These are phyloP conservation scores for Dicaeum eximium DNA, from an alignment of 2,113 vertebrate genomes.

Conservation along the genomic window DNA sequence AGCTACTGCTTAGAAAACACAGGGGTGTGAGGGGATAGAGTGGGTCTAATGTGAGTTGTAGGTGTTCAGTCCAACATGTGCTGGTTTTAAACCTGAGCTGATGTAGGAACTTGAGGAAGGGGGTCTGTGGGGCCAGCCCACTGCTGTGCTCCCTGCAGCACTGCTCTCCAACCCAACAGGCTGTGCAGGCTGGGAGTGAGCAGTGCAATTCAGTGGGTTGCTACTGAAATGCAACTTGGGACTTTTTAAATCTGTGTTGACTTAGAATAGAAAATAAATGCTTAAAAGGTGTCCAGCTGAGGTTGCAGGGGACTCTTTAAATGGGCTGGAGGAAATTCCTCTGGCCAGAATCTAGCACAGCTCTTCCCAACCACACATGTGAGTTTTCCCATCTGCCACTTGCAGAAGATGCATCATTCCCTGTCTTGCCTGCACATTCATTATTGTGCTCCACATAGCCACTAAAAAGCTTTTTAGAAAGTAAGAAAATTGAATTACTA, in stretches of 20 bases:
- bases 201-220: not conserved
- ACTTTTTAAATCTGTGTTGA: not conserved
- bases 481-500: not conserved
- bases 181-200: not conserved
- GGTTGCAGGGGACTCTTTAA: not conserved
- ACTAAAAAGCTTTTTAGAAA: not conserved
- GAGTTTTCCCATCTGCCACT: not conserved
- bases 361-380: not conserved
- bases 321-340: not conserved
- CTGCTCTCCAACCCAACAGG: fast-evolving
- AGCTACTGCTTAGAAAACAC: not conserved
- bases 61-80: fast-evolving
- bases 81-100: not conserved
- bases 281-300: not conserved
- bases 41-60: fast-evolving
- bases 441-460: not conserved
- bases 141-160: not conserved
- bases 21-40: fast-evolving
- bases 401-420: not conserved
- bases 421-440: fast-evolving
- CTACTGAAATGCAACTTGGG: not conserved
- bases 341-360: not conserved
- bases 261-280: not conserved
- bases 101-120: not conserved
- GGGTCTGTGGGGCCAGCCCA: not conserved